Base-by-base conservation (phyloP, 2,113 vertebrate genomes). In the Crotophaga sulcirostris region DNA sequence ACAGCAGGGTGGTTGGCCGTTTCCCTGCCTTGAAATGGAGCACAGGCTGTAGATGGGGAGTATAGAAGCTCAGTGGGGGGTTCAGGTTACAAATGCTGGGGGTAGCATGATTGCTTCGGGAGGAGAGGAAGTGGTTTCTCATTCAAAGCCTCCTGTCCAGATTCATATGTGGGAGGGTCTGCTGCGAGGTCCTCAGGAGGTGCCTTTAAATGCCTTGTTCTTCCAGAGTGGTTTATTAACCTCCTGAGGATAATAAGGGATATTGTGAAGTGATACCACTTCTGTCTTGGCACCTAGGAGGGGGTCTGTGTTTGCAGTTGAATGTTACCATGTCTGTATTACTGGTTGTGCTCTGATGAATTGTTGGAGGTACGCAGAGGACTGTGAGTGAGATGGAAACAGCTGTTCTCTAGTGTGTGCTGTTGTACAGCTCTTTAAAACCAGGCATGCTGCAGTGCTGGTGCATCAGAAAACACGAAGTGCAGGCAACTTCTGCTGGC, bases 351-450 rank as follows among this genome's bases (percentile, higher is more conserved):
- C 58, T 79, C 40, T 59, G 8, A 2, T 6, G 75, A 63, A 34
- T 33, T 40, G 51, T 1, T 15, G 4, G 82, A 81, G 72, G 44
- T 44, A 14, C 21, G 4, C 0, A 0, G 68, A 52, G 28, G 59
- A 75, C 55, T 81, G 56, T 2, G 70, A 38, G 45, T 14, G 42
- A 73, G 80, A 19, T 24, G 42, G 54, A 64, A 33, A 45, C 74
- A 77, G 63, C 72, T 79, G 87, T 86, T 93, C 93, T 90, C 54
- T 77, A 56, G 84, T 45, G 76, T 45, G 81, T 6, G 29, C 86
- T 96, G 82, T 86, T 86, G 78, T 69, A 44, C 90, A 92, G 92
- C 92, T 92, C 78, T 77, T 80, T 56, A 56, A 52, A 95, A 40
- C 26, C 80, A 52, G 73, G 88, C 86, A 6, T 89, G 90, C 90